phyloP scores from a whole-genome alignment of 92 coral and sea anemone genomes.

The Montipora capitata region DNA sequence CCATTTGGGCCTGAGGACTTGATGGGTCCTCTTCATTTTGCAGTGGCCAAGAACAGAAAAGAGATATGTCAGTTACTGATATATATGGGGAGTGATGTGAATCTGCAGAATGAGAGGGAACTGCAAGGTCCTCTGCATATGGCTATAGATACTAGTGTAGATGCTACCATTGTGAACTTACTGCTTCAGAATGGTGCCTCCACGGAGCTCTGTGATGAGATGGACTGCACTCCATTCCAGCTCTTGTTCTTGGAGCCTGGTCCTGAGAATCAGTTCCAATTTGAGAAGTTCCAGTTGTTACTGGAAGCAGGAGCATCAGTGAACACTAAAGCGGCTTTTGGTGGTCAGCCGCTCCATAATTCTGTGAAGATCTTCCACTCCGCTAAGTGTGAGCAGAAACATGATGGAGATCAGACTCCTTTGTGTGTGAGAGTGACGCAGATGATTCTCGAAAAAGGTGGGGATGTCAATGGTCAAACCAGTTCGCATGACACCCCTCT shows the following conservation, averaged over 20 bases:
- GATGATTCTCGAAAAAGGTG: conserved; percentile 17
- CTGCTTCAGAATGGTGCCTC: too few relatives aligned
- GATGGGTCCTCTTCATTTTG: too few relatives aligned
- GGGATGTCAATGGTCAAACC: conserved; percentile 6
- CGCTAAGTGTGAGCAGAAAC: conserved; percentile 23
- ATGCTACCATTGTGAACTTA: too few relatives aligned
- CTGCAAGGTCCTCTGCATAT: too few relatives aligned
- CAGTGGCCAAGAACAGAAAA: too few relatives aligned
- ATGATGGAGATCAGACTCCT: conserved; percentile 19
- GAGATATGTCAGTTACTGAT: too few relatives aligned
- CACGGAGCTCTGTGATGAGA: too few relatives aligned
- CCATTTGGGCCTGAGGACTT: not conserved
- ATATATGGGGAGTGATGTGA: too few relatives aligned
- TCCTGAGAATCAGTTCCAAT: conserved; percentile 19
- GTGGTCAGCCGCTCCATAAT: conserved; percentile 18
- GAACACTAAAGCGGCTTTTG: conserved; percentile 17
- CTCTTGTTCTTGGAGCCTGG: conserved; percentile 13
- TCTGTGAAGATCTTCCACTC: conserved; percentile 15
- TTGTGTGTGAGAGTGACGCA: conserved; percentile 23
- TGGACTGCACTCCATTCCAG: not conserved
- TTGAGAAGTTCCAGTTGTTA: conserved; percentile 9
- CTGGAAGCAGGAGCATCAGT: conserved; percentile 24
- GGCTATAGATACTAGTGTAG: too few relatives aligned
- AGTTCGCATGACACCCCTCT: conserved; percentile 16
- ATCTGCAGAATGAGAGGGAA: too few relatives aligned